Evolutionary conservation across 2,797 vertebrate genomes (phyloP).

Genomic region (Gallinago nigripennis): DNA sequence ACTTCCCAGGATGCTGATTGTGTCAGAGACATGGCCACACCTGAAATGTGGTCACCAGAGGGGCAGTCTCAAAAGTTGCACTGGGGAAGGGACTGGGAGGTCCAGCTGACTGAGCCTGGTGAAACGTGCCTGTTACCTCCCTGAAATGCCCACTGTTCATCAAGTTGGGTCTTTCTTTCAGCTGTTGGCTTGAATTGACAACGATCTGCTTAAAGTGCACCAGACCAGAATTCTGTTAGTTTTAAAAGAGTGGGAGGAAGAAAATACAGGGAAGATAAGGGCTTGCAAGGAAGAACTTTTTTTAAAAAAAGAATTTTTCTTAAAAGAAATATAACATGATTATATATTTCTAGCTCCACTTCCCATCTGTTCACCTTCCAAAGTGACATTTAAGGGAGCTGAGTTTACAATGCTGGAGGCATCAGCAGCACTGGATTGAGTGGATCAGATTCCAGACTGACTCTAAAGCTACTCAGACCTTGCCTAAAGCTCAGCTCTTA

Average conservation of each 20-base stretch:
- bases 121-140: neutral
- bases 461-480: constrained; percentile 40
- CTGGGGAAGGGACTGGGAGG: neutral
- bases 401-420: constrained; percentile 47
- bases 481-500: constrained; percentile 55
- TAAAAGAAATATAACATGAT: neutral
- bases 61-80: neutral
- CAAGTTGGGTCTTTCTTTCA: neutral
- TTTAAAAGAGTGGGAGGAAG: neutral
- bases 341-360: constrained; percentile 32
- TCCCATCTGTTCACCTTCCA: constrained; percentile 68
- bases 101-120: neutral
- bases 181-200: neutral
- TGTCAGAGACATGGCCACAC: fast-evolving
- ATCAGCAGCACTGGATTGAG: constrained; percentile 51
- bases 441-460: constrained; percentile 54
- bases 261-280: neutral
- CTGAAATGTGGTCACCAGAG: neutral
- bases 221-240: neutral
- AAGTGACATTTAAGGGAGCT: constrained; percentile 59
- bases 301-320: neutral
- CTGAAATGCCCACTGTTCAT: neutral
- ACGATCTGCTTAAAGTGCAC: neutral
- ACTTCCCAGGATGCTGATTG: neutral
- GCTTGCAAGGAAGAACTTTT: neutral